Conservation (phyloP, 1,140 invertebrate species). For the Marisa cornuarietis region DNA sequence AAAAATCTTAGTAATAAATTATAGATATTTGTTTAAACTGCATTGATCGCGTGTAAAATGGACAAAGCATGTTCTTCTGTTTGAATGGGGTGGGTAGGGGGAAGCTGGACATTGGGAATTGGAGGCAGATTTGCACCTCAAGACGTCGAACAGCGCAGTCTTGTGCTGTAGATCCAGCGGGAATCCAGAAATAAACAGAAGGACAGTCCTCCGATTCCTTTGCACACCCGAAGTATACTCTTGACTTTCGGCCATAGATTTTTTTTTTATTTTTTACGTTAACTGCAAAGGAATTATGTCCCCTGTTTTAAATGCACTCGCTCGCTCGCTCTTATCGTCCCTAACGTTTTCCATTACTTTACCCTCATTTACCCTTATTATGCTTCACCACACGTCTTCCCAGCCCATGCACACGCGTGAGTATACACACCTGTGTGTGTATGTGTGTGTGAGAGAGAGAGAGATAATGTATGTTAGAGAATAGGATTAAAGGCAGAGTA, state of each 20-base stretch:
- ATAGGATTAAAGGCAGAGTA: slow-evolving; percentile 18
- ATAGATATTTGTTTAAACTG: background rate
- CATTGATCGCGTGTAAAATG: background rate
- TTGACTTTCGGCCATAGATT: background rate
- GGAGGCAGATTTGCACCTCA: no score
- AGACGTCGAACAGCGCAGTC: no score
- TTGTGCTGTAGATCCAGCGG: background rate
- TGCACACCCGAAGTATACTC: background rate
- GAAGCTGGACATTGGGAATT: no score
- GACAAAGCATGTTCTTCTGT: no score
- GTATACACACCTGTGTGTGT: no score
- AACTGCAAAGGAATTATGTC: background rate
- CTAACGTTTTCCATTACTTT: background rate
- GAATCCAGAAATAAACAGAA: background rate
- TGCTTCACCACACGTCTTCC: background rate
- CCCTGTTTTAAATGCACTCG: no score
- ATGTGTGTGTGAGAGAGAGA: background rate
- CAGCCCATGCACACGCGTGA: background rate
- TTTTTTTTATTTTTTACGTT: background rate
- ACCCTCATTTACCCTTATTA: background rate
- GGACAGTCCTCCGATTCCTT: background rate
- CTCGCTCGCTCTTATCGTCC: no score
- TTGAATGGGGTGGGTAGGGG: no score
- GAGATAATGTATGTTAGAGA: slow-evolving; percentile 16
- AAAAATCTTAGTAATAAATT: background rate